Evolutionary conservation across 2,888 invertebrate genomes (phyloP).

Genomic region (Empis stercorea): DNA sequence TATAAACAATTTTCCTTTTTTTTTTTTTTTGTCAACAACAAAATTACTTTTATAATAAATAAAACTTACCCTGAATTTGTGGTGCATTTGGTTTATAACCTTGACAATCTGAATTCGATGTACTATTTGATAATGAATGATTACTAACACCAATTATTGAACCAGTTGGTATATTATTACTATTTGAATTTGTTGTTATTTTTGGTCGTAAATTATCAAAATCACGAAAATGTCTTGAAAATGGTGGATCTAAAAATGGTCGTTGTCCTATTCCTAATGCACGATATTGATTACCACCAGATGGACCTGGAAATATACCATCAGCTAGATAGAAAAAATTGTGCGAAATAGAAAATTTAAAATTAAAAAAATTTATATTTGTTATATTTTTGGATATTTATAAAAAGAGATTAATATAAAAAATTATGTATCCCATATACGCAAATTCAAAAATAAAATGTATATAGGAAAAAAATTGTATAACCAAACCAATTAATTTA

Average conservation of each 20-base stretch:
- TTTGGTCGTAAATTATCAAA: conserved; percentile 58
- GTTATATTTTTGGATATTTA: no score
- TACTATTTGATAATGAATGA: conserved; percentile 30
- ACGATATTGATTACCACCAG: conserved; percentile 50
- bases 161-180: conserved; percentile 25
- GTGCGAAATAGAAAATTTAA: not conserved
- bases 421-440: no score
- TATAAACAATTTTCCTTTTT: no score
- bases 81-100: conserved; percentile 50
- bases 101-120: conserved; percentile 41
- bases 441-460: no score
- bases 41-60: no score
- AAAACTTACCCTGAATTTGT: conserved; percentile 34
- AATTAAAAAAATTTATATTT: not conserved
- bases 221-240: conserved; percentile 51
- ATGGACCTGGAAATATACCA: conserved; percentile 37
- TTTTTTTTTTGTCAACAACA: no score
- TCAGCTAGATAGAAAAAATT: not conserved
- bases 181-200: conserved; percentile 31
- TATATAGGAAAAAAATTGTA: not conserved
- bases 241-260: conserved; percentile 50
- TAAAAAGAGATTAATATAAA: no score
- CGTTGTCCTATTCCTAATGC: conserved; percentile 62
- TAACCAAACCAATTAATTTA: not conserved
- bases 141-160: conserved; percentile 14